A percentile compares a stretch with the other conserved stretches of the same genome.
These are phyloP conservation scores for Cephus spinipes DNA, from an alignment of 2,888 invertebrate genomes.

Conservation along the genomic window DNA sequence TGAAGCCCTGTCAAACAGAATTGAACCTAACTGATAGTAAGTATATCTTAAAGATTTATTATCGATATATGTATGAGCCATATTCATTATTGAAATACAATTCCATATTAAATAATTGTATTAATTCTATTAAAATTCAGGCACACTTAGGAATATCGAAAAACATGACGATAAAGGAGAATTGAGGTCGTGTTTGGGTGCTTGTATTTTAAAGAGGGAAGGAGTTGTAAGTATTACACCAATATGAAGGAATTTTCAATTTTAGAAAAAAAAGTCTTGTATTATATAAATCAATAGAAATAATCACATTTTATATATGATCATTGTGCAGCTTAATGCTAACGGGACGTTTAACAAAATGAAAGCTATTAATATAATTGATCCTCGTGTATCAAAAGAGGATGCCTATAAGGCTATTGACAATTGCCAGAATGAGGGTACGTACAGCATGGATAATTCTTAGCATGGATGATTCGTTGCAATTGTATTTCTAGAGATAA, in stretches of 20 bases:
- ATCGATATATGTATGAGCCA: neutral
- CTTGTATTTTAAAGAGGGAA: neutral
- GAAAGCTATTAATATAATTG: neutral
- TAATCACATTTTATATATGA: neutral
- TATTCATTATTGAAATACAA: no score
- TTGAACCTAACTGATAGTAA: neutral
- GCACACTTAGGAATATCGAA: neutral
- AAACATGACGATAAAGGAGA: neutral
- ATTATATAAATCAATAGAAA: neutral
- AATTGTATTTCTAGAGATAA: neutral
- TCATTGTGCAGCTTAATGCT: conserved; percentile 5
- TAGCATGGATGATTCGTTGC: neutral
- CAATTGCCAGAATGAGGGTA: neutral
- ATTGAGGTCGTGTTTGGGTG: neutral
- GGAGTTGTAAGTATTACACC: neutral
- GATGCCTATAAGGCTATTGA: neutral
- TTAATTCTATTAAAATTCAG: neutral
- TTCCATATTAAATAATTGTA: neutral
- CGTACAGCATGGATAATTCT: neutral
- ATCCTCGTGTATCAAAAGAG: neutral
- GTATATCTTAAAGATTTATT: neutral
- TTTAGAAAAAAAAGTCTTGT: neutral
- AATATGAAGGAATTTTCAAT: neutral
- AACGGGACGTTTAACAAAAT: conserved; percentile 16
- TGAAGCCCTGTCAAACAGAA: neutral